These are phyloP conservation scores for Lamprologus speciosus DNA, from an alignment of 2,113 vertebrate species.

Conservation along the genomic window DNA sequence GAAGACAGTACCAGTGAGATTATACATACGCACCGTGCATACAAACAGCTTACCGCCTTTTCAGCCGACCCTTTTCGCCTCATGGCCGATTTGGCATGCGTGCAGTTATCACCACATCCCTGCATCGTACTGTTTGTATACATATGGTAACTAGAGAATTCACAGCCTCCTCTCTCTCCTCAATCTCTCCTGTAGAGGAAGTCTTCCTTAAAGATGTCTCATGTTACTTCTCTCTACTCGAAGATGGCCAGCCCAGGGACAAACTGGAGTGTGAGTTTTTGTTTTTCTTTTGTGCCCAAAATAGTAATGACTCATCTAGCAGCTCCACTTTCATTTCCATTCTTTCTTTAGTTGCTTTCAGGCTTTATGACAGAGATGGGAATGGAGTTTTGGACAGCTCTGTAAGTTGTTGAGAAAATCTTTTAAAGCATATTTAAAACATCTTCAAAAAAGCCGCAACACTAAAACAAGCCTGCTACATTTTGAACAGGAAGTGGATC, in stretches of 20 bases:
- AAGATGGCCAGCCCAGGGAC: constrained; percentile 82
- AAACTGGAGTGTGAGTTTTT: constrained; percentile 83
- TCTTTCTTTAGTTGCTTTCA: constrained; percentile 77
- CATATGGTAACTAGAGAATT: constrained; percentile 3
- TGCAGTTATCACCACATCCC: neutral
- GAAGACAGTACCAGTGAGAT: constrained; percentile 56
- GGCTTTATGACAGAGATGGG: constrained; percentile 84
- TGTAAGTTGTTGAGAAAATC: constrained; percentile 63
- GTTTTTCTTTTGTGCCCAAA: neutral
- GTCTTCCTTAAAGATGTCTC: constrained; percentile 85
- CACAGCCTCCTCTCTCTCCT: neutral
- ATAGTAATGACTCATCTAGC: neutral
- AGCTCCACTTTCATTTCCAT: constrained; percentile 1
- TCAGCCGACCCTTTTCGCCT: constrained; percentile 19
- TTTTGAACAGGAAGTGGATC: constrained; percentile 78
- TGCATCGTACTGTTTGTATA: neutral
- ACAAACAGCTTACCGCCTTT: neutral
- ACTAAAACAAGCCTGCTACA: neutral
- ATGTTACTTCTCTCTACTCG: constrained; percentile 86
- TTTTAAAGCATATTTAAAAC: neutral
- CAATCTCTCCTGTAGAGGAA: constrained; percentile 43
- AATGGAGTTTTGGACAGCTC: constrained; percentile 87
- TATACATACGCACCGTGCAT: neutral
- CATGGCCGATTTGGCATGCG: constrained; percentile 6
- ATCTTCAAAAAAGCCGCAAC: neutral